A percentile compares a stretch with the other conserved stretches of the same genome.
Evolutionary conservation across 2,113 vertebrate species (phyloP).

Genomic region (Megaleporinus macrocephalus): DNA sequence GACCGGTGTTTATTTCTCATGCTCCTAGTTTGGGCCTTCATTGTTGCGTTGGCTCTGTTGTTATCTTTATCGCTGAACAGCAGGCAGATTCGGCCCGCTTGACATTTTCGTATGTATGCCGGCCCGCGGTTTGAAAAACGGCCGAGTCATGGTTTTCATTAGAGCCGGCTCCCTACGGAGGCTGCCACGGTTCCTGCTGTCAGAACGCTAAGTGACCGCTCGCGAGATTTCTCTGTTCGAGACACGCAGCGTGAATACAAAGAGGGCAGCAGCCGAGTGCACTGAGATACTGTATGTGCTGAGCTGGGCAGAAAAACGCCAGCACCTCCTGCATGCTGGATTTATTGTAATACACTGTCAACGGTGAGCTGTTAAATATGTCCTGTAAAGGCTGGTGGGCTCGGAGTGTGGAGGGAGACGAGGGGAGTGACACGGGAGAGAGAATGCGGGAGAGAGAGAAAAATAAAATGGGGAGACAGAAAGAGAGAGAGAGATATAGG

Average conservation of each 20-base stretch:
- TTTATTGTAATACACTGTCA: conserved; percentile 57
- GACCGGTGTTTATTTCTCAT: conserved; percentile 3
- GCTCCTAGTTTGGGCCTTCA: conserved; percentile 30
- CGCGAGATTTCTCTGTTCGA: conserved; percentile 51
- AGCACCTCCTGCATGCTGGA: conserved; percentile 39
- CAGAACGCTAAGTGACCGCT: conserved; percentile 47
- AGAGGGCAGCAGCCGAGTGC: conserved; percentile 32
- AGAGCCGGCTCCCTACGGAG: conserved; percentile 6
- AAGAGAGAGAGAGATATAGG: neutral
- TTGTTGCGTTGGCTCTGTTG: conserved; percentile 19
- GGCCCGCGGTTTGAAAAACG: conserved; percentile 17
- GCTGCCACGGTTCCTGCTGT: conserved; percentile 44
- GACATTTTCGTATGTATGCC: conserved; percentile 37
- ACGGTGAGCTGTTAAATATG: conserved; percentile 50
- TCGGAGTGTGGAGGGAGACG: neutral
- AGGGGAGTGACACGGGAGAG: neutral
- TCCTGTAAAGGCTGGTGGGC: conserved; percentile 43
- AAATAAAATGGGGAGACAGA: neutral
- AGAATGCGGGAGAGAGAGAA: neutral
- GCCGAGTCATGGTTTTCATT: conserved; percentile 44
- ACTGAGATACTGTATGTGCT: conserved; percentile 21
- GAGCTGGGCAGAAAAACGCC: conserved; percentile 40
- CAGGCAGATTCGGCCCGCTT: conserved; percentile 36
- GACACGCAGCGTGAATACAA: conserved; percentile 48
- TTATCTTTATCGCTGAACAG: conserved; percentile 38